Evolutionary conservation across 92 coral and sea anemone species (phyloP), one percentile per base, ranked within the genome.

Genomic region (Muricea muricata): DNA sequence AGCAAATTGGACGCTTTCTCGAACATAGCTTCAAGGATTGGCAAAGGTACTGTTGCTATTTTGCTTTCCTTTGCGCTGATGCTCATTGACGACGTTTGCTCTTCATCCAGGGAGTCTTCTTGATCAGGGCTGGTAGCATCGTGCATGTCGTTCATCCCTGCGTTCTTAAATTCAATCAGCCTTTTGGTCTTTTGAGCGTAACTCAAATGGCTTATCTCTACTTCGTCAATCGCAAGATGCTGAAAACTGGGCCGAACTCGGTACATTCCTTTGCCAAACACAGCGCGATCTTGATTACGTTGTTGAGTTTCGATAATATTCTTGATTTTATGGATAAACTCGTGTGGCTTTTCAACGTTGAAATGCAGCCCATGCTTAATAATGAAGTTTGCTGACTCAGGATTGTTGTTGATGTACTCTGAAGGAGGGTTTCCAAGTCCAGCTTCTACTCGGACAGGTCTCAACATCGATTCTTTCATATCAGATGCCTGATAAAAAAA

Each of bases 361-460:
- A 85, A 85, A 18, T 85, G 84, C 1, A 85, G 37, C 0, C 88
- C 75, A 45, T 85, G 88, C 6, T 85, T 76, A 21, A 85, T 75
- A 56, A 76, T 57, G 15, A 85, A 75, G 18, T 85, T 56, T 4
- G 82, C 88, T 12, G 84, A 78, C 45, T 84, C 87, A 4, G 90
- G 86, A 13, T 86, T 87, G 14, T 86, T 86, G 69, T 79, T 69
- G 5, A 35, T 28, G 52, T 86, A 80, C 0, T 67, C 45, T 0
- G 63, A 67, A 0, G 90, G 90, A 14, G 86, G 90, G 58, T 81
- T 24, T 10, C 90, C 90, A 67, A 86, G 34, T 13, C 90, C 90
- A 0, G 87, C 87, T 0, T 87, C 87, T 3, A 45, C 61, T 18
- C 91, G 18, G 23, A 87, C 87, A 0, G 84, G 15, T 25, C 66